Base-by-base conservation (phyloP, 1,140 invertebrate genomes). In the Lucilia sericata region DNA sequence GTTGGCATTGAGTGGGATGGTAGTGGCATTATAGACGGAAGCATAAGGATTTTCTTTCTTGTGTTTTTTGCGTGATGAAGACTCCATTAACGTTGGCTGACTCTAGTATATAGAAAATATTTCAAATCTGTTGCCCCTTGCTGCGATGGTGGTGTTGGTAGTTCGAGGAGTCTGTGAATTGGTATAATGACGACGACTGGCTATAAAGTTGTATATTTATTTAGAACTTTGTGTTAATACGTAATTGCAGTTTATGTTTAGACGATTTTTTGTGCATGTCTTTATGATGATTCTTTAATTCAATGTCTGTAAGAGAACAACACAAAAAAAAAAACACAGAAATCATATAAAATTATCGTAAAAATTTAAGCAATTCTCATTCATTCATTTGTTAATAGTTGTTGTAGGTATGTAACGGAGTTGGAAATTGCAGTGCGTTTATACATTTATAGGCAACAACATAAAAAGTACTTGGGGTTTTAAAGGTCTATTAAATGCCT, bases 21-120 rank as follows among this genome's bases (percentile, higher is more conserved):
- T 90, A 9, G 89, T 90, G 51, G 86, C 85, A 74, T 86, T 85
- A 25, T 90, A 90, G 0, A 90, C 88, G 19, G 76, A 80, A 49
- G 76, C 76, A 80, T 80, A 80, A 49, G 76, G 76, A 51, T 80
- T 25, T 80, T 19, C 19, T 80, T 49, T 80, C 25, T 70, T 70
- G n/a, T 70, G 10, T 21, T 70, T 70, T 10, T 25, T 25, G 2
- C 55, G 14, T n/a, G n/a, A n/a, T 3, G 65, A 70, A 70, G 65
- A 70, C 65, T 19, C 65, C 65, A 70, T 70, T 70, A 21, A 70
- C 19, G n/a, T 70, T 70, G 19, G 65, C 19, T 70, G 65, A 5
- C 14, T 17, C 55, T n/a, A 42, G 7, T 55, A 12, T 12, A 55
- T 4, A 12, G 13, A 55, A 55, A 14, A 12, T 17, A 55, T 17